Conservation (phyloP, 2,888 invertebrate species). For the Perizoma flavofasciatum region DNA sequence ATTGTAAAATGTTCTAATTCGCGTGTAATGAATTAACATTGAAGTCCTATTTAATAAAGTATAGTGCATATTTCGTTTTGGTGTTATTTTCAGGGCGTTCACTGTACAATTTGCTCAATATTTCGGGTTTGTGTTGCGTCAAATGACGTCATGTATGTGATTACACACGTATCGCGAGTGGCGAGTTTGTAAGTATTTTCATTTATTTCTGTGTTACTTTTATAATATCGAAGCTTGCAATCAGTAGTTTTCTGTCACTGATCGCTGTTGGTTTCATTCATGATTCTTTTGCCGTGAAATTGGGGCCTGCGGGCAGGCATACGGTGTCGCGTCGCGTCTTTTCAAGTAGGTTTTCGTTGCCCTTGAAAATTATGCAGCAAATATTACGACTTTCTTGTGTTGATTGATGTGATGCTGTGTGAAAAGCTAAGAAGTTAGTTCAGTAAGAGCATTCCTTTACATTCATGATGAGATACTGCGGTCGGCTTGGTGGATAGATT, state of each 20-base stretch:
- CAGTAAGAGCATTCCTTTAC: conserved; percentile 57
- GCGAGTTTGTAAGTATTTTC: conserved; percentile 82
- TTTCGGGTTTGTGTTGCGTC: conserved; percentile 82
- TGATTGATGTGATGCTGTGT: conserved; percentile 44
- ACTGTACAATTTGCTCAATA: conserved; percentile 78
- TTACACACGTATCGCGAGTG: conserved; percentile 82
- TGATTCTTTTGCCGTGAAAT: conserved; percentile 58
- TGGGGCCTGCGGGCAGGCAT: conserved; percentile 38
- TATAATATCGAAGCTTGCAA: conserved; percentile 55
- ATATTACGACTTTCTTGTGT: conserved; percentile 68
- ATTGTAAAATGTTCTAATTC: conserved; percentile 81
- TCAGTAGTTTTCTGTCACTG: conserved; percentile 54
- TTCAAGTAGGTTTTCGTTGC: conserved; percentile 61
- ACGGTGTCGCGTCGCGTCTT: conserved; percentile 38
- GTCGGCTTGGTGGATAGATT: conserved; percentile 41
- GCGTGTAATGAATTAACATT: conserved; percentile 76
- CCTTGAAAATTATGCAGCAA: conserved; percentile 84
- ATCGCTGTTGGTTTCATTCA: conserved; percentile 72
- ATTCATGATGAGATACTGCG: conserved; percentile 53
- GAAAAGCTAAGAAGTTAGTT: conserved; percentile 38
- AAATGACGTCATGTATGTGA: conserved; percentile 84
- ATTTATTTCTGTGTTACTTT: conserved; percentile 75
- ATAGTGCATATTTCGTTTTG: conserved; percentile 70
- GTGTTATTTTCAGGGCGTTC: conserved; percentile 70
- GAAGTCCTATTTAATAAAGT: conserved; percentile 71